Evolutionary conservation across 2,888 invertebrate species (phyloP), one percentile per base, ranked within the genome.

Genomic region (Apotomis betuletana): DNA sequence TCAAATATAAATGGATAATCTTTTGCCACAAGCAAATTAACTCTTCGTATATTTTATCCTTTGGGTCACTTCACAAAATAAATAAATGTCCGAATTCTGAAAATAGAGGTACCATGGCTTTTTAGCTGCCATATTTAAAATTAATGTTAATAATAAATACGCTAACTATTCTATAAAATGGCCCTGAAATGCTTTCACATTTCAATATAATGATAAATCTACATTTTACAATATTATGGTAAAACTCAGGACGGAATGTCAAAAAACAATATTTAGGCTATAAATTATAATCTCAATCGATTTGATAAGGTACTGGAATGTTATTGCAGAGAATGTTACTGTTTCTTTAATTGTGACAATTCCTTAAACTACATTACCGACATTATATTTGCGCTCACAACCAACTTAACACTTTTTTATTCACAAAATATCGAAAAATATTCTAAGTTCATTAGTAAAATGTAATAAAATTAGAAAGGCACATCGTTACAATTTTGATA

Each of bases 161-260:
- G 15, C 71, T 71, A 71, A 61, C 57, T 71, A 71, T 67, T 9
- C 61, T 71, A 67, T 62, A 71, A 70, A 71, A 71, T 71, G 71
- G 71, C 71, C 71, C 57, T 67, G 71, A 71, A 62, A 67, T 58
- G 69, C 27, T 61, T 49, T n/a, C 67, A 57, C 71, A 62, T 61
- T 51, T 71, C 71, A 71, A 60, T 52, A 62, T 55, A 70, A 58
- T 15, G 12, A 55, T 71, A 71, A 62, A 62, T 55, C 70, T 65
- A 70, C 13, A 54, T 41, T 70, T 60, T 27, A 46, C 10, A 69
- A 54, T 36, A 62, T 57, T 83, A 83, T 87, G 87, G 87, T 90
- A 90, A 90, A 62, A 63, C 80, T 84, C 81, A 79, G 90, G 90
- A 91, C 91, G 91, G 91, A 91, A 86, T 87, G 82, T 86, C 84